These are phyloP conservation scores for Orycteropus afer DNA, from an alignment of 2,113 vertebrate species.

Conservation along the genomic window DNA sequence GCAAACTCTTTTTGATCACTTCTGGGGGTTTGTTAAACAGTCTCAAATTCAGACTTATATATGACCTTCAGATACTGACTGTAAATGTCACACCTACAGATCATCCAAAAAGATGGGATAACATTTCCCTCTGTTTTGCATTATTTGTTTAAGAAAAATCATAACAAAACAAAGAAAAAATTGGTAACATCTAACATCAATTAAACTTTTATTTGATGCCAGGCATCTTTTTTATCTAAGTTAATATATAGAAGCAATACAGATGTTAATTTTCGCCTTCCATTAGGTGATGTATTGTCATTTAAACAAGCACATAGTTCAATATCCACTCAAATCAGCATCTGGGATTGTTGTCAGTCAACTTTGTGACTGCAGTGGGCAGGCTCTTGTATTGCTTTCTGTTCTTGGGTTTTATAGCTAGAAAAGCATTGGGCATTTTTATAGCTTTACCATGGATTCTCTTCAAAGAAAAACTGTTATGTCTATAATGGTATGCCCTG, in stretches of 20 bases:
- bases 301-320: not conserved
- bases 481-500: not conserved
- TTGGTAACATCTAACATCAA: not conserved
- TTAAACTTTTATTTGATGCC: not conserved
- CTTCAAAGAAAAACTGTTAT: not conserved
- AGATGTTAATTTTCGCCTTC: constrained; percentile 11
- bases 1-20: not conserved
- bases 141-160: constrained; percentile 35
- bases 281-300: not conserved
- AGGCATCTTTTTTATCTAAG: not conserved
- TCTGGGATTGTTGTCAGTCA: not conserved
- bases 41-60: not conserved
- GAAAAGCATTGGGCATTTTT: not conserved
- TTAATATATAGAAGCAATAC: not conserved
- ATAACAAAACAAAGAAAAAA: constrained; percentile 40
- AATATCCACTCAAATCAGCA: not conserved
- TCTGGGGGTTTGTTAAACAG: not conserved
- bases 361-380: not conserved
- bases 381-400: not conserved
- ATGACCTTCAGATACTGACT: not conserved
- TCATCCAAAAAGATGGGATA: not conserved
- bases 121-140: not conserved
- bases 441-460: not conserved
- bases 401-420: not conserved
- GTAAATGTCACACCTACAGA: not conserved